Evolutionary conservation across 2,888 invertebrate genomes (phyloP), one percentile per base, ranked within the genome.

Genomic region (Cosmia pyralina): DNA sequence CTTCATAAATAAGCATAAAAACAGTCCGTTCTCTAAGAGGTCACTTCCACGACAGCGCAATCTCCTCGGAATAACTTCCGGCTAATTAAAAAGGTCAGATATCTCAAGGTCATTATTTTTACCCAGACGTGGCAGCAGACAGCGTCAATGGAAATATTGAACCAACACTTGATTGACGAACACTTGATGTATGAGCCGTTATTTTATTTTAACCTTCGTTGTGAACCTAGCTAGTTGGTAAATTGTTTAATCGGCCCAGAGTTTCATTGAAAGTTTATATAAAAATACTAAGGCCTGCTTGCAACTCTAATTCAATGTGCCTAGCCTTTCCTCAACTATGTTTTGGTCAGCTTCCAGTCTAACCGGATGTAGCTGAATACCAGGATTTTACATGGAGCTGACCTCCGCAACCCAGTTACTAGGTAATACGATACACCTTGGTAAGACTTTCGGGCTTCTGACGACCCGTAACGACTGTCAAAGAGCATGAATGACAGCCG

Each of bases 151-250:
- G 52, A 38, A 77, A 52, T 65, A 69, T 68, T 73, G 38, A 52
- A 62, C 50, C n/a, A 70, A 77, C 41, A 77, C 58, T 77, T 53
- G 71, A 72, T 77, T 53, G 71, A 72, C 0, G 38, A 70, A n/a
- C 5, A 15, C 57, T 57, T 44, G 22, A 15, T 22, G 5, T 34
- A 41, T 1, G 57, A 52, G 3, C 22, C 6, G 22, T 28, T 28
- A 38, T 38, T 38, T 50, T 17, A 44, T 10, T 44, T 53, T 50
- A n/a, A 60, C 41, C 53, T 64, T 41, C 0, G 38, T 28, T 50
- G 8, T 19, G 46, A 46, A 15, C 10, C 3, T 53, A 55, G 17
- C 15, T 28, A 46, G 10, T 46, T 13, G 28, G 15, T 34, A 46
- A 17, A 48, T 22, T 38, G 46, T 19, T 13, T 22, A 22, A 5